These are phyloP conservation scores for Cladorhizidae sp. DNA, from an alignment of 37 sponge, comb jelly and placozoan species.

Conservation along the genomic window DNA sequence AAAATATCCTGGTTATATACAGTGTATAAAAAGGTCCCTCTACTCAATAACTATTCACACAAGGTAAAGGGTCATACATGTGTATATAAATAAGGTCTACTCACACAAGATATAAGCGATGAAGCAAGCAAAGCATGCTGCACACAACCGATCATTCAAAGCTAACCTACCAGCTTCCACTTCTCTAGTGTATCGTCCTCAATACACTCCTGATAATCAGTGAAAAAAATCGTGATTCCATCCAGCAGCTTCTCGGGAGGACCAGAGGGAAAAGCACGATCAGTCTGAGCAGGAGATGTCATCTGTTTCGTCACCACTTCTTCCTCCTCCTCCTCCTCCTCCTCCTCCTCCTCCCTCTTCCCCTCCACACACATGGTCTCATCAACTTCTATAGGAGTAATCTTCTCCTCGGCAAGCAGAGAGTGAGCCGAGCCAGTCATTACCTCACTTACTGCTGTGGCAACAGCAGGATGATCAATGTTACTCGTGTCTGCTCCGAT, in stretches of 20 bases:
- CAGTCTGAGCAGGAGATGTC: background rate
- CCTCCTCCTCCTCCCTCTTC: background rate
- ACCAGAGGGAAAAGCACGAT: background rate
- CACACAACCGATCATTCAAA: background rate
- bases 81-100: background rate
- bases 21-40: no score
- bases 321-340: background rate
- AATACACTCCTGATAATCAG: conserved; percentile 66
- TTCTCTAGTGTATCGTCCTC: conserved; percentile 46
- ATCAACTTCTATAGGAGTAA: no score
- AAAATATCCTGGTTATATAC: no score
- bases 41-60: background rate
- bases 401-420: background rate
- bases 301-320: background rate
- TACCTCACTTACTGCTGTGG: background rate
- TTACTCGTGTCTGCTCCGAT: background rate
- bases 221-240: conserved; percentile 55
- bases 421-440: background rate
- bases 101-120: no score
- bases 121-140: background rate
- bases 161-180: conserved; percentile 77
- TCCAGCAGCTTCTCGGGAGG: conserved; percentile 33
- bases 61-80: no score
- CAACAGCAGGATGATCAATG: background rate
- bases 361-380: background rate